These are phyloP conservation scores for Rostratula benghalensis DNA, from an alignment of 2,113 vertebrate species.

Conservation along the genomic window DNA sequence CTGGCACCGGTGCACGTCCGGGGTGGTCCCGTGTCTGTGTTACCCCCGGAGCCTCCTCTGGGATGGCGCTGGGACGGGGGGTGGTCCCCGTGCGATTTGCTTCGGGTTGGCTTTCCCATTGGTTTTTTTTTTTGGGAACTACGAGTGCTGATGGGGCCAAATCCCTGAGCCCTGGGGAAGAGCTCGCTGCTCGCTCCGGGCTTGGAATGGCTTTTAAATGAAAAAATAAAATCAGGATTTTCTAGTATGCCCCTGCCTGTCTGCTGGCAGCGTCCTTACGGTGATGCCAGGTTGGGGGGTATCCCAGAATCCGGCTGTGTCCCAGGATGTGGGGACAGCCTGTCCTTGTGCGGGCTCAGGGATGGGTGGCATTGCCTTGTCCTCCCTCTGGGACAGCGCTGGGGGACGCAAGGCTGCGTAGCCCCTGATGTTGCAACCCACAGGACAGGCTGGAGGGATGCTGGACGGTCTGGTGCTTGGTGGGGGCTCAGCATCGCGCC, in stretches of 20 bases:
- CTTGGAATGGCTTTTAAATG: not conserved
- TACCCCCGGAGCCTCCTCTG: accelerated
- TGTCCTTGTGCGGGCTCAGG: not conserved
- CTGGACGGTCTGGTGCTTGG: not conserved
- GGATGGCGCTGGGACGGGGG: accelerated
- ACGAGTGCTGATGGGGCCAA: conserved; percentile 38
- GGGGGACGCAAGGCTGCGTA: not conserved
- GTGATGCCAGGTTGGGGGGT: accelerated
- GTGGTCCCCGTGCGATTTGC: not conserved
- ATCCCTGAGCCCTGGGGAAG: not conserved
- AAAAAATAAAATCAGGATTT: conserved; percentile 38
- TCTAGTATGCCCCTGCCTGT: not conserved
- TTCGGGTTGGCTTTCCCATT: not conserved
- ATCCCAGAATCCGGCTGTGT: not conserved
- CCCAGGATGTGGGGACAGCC: not conserved
- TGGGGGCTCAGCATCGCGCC: not conserved
- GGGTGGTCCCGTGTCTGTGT: accelerated
- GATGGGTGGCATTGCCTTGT: accelerated
- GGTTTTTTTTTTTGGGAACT: not conserved
- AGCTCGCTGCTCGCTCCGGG: accelerated
- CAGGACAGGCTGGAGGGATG: not conserved
- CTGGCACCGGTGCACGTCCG: not conserved
- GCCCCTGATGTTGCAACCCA: accelerated
- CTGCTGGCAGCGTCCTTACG: not conserved
- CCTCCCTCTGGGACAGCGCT: not conserved